Evolutionary conservation across 2,113 vertebrate species (phyloP).

Genomic region (Cheirogaleus medius): DNA sequence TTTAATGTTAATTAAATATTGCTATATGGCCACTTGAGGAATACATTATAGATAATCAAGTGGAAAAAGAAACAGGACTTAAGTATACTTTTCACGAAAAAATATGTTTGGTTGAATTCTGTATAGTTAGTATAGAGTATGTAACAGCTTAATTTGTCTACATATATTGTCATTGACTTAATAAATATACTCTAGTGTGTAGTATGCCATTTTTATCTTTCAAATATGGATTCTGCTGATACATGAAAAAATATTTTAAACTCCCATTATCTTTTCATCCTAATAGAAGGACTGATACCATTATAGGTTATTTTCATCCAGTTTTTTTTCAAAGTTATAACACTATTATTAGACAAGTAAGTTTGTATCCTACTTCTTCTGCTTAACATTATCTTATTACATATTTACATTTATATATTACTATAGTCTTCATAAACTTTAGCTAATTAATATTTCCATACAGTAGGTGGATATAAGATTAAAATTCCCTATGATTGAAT

Average conservation of each 20-base stretch:
- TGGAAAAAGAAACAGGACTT: constrained; percentile 22
- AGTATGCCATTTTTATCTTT: background rate
- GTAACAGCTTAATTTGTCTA: background rate
- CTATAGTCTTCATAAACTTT: background rate
- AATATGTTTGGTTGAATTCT: background rate
- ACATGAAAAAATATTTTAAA: background rate
- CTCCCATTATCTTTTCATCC: background rate
- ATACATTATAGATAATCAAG: background rate
- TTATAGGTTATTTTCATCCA: background rate
- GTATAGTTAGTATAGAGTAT: background rate
- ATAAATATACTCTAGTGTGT: background rate
- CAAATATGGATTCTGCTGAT: background rate
- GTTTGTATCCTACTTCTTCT: background rate
- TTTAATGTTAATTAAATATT: background rate
- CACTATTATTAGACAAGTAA: background rate
- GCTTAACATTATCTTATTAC: background rate
- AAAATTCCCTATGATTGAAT: background rate
- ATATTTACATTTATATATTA: background rate
- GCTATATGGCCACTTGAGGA: background rate
- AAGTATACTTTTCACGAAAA: background rate
- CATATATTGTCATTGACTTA: background rate
- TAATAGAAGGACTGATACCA: background rate
- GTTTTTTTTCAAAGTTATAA: background rate
- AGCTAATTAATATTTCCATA: background rate
- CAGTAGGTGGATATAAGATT: background rate